phyloP scores from a whole-genome alignment of 92 coral and sea anemone genomes.

The Epizoanthus fatuus region DNA sequence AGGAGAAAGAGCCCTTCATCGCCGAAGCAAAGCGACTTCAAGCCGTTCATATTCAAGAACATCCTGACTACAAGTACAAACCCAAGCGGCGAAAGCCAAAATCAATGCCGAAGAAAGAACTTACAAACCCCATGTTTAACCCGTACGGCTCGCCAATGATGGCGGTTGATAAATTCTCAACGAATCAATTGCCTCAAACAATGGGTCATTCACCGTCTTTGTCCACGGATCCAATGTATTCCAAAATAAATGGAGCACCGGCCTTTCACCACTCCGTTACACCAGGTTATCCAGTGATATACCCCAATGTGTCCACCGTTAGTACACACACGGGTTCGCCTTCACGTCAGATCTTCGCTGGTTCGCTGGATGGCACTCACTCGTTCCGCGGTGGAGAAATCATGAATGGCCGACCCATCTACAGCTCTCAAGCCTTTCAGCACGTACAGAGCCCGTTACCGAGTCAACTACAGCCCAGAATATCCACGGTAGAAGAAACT shows the following conservation, averaged over 20 bases:
- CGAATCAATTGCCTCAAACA: slow-evolving; percentile 98
- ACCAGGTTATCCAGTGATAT: slow-evolving; percentile 94
- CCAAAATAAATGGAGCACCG: slow-evolving; percentile 96
- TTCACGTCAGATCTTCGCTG: slow-evolving; percentile 92
- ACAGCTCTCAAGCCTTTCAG: slow-evolving; percentile 83
- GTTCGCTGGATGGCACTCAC: slow-evolving; percentile 87
- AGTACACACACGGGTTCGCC: slow-evolving; percentile 81
- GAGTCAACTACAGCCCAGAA: slow-evolving; percentile 88
- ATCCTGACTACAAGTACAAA: slow-evolving; percentile 99
- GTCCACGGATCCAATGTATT: slow-evolving; percentile 97
- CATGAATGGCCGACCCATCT: slow-evolving; percentile 94
- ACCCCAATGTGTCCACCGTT: slow-evolving; percentile 88
- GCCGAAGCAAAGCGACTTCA: slow-evolving; percentile 99
- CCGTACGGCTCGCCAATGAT: slow-evolving; percentile 97
- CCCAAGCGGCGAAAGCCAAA: slow-evolving; percentile 98
- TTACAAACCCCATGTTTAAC: slow-evolving; percentile 88
- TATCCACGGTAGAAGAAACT: slow-evolving; percentile 92
- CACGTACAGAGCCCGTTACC: slow-evolving; percentile 81
- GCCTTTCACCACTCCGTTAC: slow-evolving; percentile 95
- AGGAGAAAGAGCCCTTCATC: slow-evolving; percentile 98
- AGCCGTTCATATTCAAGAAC: slow-evolving; percentile 98
- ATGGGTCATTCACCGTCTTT: slow-evolving; percentile 98
- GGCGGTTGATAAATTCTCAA: slow-evolving; percentile 97
- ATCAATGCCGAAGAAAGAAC: slow-evolving; percentile 95
- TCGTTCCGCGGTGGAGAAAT: slow-evolving; percentile 92